A percentile compares a stretch with the other conserved stretches of the same genome.
These are phyloP conservation scores for Stomorhina lunata DNA, from an alignment of 2,888 invertebrate species.

Conservation along the genomic window DNA sequence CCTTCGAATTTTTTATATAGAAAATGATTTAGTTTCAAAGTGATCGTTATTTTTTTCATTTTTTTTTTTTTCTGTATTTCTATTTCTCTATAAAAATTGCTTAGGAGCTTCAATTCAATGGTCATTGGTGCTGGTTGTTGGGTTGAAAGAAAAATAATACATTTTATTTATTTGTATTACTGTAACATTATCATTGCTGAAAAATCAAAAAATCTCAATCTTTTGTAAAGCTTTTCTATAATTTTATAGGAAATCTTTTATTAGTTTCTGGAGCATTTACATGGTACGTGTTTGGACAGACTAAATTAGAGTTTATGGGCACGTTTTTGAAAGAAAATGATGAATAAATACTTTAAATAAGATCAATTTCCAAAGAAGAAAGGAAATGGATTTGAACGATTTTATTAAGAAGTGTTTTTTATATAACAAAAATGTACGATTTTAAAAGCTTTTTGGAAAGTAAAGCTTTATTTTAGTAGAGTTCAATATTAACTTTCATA, in stretches of 20 bases:
- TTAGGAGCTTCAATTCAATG: slow-evolving; percentile 51
- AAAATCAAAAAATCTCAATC: slow-evolving; percentile 65
- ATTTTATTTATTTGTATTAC: slow-evolving; percentile 23
- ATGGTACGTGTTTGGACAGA: slow-evolving; percentile 25
- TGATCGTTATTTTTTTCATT: slow-evolving; percentile 13
- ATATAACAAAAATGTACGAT: neutral
- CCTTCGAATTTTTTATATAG: slow-evolving; percentile 38
- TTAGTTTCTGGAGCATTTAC: slow-evolving; percentile 40
- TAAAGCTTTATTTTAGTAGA: no score
- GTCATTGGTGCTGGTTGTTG: slow-evolving; percentile 51
- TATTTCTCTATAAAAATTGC: neutral
- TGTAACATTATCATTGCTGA: slow-evolving; percentile 61
- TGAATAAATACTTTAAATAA: no score
- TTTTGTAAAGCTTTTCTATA: slow-evolving; percentile 42
- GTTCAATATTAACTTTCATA: no score
- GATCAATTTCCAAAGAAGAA: neutral
- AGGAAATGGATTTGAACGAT: neutral
- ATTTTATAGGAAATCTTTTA: slow-evolving; percentile 28
- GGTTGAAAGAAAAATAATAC: slow-evolving; percentile 46
- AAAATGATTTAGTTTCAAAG: slow-evolving; percentile 51
- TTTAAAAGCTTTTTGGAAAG: no score
- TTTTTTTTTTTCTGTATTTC: neutral
- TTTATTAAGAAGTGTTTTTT: neutral
- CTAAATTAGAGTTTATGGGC: slow-evolving; percentile 35
- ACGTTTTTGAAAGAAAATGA: no score